Base-by-base conservation (phyloP, 2,888 invertebrate species). In the Hirtodrosophila confusa region DNA sequence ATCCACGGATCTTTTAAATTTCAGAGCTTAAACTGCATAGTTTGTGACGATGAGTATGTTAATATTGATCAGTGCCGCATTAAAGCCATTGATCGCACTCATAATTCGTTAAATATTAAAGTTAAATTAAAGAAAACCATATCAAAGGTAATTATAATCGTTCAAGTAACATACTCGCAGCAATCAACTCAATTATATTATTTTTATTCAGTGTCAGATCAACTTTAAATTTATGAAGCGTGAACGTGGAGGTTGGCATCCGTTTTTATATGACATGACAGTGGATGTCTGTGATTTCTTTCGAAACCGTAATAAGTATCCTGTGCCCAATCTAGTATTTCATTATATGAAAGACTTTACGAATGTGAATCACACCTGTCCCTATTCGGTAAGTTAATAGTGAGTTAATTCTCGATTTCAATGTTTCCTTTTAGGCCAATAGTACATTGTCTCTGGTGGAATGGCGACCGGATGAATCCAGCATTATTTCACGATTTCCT, bases 211-310 rank as follows among this genome's bases (percentile, higher is more conserved):
- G 43, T 9, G 41, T 24, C 27, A 61, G n/a, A 6, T 75, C 0
- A 8, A 29, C 4, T 77, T 78, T 8, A 48, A 17, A 12, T 24
- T 75, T 8, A 3, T 69, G 0, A 72, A 72, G 10, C 71, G 75
- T 0, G 71, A 72, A 44, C 35, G 36, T 11, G 71, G 75, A 0
- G 78, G 75, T 3, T 75, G 75, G 78, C 75, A 75, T 54, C 75
- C 75, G 0, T 75, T 75, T 35, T 17, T 75, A 6, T 75, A 75
- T 24, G 35, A 35, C 0, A 74, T 78, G 23, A 60, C 4, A 0
- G 0, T 74, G 9, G 70, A 75, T 24, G 3, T 51, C 8, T 75
- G 75, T 17, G 27, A 56, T 2, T 75, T 60, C 17, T 54, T 69
- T 35, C 29, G 2, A 1, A 55, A 44, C 3, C 49, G 9, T 4